phyloP scores from a whole-genome alignment of 2,888 invertebrate species.

The Andrena fulva region DNA sequence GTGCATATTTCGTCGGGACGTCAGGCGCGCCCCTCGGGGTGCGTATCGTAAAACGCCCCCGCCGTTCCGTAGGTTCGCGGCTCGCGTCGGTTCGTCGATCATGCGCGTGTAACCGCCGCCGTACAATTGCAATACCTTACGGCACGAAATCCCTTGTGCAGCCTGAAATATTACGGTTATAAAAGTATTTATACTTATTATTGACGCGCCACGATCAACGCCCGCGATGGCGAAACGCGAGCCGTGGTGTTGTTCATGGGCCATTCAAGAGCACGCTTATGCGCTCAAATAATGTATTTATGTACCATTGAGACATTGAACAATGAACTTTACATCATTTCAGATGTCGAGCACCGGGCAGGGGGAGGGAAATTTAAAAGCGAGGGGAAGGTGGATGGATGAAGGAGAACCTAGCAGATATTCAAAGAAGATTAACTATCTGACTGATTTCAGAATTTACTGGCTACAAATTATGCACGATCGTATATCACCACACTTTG shows the following conservation, averaged over 20 bases:
- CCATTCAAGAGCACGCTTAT: conserved; percentile 31
- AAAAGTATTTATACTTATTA: conserved; percentile 61
- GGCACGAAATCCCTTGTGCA: conserved; percentile 23
- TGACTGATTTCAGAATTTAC: conserved; percentile 1
- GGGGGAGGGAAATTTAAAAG: conserved; percentile 1
- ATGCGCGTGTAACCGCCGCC: conserved; percentile 27
- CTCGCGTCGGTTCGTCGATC: conserved; percentile 46
- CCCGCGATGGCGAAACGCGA: not conserved
- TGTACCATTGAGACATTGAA: conserved; percentile 38
- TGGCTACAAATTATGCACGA: not conserved
- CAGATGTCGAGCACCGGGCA: not conserved
- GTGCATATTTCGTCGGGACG: conserved; percentile 39
- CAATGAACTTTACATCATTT: conserved; percentile 39
- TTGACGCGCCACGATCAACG: conserved; percentile 37
- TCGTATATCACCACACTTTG: not conserved
- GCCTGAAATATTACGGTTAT: conserved; percentile 51
- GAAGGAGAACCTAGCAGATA: not conserved
- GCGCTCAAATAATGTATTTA: conserved; percentile 48
- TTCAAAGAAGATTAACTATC: not conserved
- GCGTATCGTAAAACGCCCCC: conserved; percentile 63
- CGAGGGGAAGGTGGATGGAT: not conserved
- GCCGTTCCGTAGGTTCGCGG: conserved; percentile 35
- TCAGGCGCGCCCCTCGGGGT: conserved; percentile 39
- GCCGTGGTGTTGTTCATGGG: conserved; percentile 46
- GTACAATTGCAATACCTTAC: conserved; percentile 48